Percentiles rank a stretch among this genome's conserved stretches.
These are phyloP conservation scores for Noturus placidus DNA, from an alignment of 2,113 vertebrate genomes.

Conservation along the genomic window DNA sequence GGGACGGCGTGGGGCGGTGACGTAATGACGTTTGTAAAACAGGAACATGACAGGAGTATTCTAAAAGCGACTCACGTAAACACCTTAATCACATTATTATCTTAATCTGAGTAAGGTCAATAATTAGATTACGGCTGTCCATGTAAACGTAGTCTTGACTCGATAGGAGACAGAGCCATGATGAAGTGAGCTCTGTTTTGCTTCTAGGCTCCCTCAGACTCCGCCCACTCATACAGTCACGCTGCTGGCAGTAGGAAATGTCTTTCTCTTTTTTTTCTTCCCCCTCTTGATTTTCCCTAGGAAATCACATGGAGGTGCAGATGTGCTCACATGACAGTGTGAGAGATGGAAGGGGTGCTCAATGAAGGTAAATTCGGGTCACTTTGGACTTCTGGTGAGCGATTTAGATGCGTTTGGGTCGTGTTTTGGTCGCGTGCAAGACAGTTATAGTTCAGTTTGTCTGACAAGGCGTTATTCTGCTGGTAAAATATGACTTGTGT, in stretches of 20 bases:
- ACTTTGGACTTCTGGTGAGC: neutral
- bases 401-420: neutral
- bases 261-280: conserved; percentile 19
- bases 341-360: conserved; percentile 75
- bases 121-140: too few relatives aligned
- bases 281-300: conserved; percentile 58
- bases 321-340: conserved; percentile 75
- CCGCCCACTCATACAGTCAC: conserved; percentile 41
- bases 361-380: conserved; percentile 71
- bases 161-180: neutral
- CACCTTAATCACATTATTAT: too few relatives aligned
- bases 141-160: too few relatives aligned
- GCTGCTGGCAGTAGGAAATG: conserved; percentile 70
- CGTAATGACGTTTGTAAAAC: too few relatives aligned
- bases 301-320: conserved; percentile 80
- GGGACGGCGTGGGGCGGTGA: too few relatives aligned
- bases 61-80: too few relatives aligned
- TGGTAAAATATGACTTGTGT: neutral
- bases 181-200: neutral
- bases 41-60: too few relatives aligned
- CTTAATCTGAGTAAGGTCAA: too few relatives aligned
- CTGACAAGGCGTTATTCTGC: neutral
- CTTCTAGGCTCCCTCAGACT: neutral
- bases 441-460: neutral
- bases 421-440: neutral